A percentile compares a stretch with the other conserved stretches of the same genome.
Evolutionary conservation across 2,797 vertebrate species (phyloP).

Genomic region (Jordanella pulchra): DNA sequence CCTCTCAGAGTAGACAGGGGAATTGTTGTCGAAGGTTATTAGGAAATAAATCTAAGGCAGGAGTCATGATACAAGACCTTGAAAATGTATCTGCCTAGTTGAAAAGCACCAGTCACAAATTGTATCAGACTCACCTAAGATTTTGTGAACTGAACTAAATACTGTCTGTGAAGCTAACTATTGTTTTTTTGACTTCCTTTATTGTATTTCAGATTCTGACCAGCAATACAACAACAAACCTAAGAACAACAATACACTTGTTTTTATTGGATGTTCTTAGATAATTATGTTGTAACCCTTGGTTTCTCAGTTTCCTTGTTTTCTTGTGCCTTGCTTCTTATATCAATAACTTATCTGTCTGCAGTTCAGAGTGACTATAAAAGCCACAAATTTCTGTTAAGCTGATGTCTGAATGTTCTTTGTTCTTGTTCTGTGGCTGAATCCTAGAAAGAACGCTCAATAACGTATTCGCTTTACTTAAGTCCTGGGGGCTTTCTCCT

Average conservation of each 20-base stretch:
- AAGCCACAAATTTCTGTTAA: conserved; percentile 21
- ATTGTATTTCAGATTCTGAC: conserved; percentile 11
- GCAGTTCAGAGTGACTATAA: conserved; percentile 35
- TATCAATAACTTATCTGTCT: conserved; percentile 23
- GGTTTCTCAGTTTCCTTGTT: conserved; percentile 22
- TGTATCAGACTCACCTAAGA: conserved; percentile 9
- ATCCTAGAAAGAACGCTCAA: conserved; percentile 37
- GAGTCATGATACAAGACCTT: conserved; percentile 2
- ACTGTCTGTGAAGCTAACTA: conserved; percentile 5
- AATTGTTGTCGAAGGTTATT: neutral
- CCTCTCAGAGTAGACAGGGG: neutral
- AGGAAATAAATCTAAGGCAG: conserved; percentile 15
- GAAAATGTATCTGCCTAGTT: conserved; percentile 7
- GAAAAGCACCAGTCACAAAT: conserved; percentile 10
- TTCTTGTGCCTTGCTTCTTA: conserved; percentile 23
- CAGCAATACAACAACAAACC: neutral
- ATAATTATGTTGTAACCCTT: conserved; percentile 7
- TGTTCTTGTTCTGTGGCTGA: conserved; percentile 9
- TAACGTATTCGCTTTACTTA: conserved; percentile 41
- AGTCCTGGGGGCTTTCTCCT: conserved; percentile 54
- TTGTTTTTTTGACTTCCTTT: conserved; percentile 18
- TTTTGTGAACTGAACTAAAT: conserved; percentile 7
- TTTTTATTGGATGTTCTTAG: neutral
- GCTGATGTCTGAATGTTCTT: conserved; percentile 11
- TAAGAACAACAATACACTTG: neutral